Base-by-base conservation (phyloP, 2,888 invertebrate species). In the Troilus luridus region DNA sequence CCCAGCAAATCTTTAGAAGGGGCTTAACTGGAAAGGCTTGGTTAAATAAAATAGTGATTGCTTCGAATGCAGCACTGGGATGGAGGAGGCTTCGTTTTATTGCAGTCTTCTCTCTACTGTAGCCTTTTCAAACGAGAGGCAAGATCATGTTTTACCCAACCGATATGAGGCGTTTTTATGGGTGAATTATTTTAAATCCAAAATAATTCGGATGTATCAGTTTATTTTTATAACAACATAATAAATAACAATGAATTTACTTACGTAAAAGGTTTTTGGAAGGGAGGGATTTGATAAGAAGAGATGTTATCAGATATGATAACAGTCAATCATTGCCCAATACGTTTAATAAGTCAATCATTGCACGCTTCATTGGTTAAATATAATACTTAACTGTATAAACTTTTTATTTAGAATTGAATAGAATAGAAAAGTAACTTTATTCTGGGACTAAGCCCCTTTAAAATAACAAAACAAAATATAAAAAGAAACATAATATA, bases 11-110 rank as follows among this genome's bases (percentile, higher is more conserved):
- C 72, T 77, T 41, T 77, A 77, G 41, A 77, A 27, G 17, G 41
- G 7, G 72, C 72, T 77, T 77, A 77, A 77, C 72, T 77, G 72
- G 72, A 41, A 41, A 77, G 72, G 27, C 17, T 9, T 77, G 72
- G 72, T 77, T 77, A 77, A 77, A 77, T 77, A 77, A 77, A 77
- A 77, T 27, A 77, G 72, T 77, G 72, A 77, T 77, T 41, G 72
- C 27, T 5, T 41, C 41, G 17, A 77, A 41, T 27, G 72, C 27
- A 77, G 72, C 41, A 77, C 72, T 77, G 41, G 72, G 17, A 17
- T 7, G 27, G 27, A 41, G 27, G 17, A 12, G 17, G 72, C 10
- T 19, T 41, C 10, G 17, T 77, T 77, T 77, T 77, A 77, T 77
- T 77, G 14, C 72, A 17, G 17, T 5, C 17, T 21, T 27, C 5